phyloP scores from a whole-genome alignment of 2,113 vertebrate species.

The Otis tarda region DNA sequence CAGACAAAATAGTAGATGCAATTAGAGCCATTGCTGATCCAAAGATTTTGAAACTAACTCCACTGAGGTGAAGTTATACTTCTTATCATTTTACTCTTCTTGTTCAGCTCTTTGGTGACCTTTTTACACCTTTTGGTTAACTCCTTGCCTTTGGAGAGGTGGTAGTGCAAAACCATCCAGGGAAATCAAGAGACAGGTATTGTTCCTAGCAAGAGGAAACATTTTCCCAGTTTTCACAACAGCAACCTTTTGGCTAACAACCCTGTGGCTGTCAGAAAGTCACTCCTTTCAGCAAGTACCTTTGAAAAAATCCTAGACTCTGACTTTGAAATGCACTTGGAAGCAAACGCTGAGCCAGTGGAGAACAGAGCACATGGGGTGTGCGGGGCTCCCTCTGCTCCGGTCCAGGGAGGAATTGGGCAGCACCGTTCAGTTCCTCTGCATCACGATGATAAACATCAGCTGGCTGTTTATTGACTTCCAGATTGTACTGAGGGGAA shows the following conservation, averaged over 20 bases:
- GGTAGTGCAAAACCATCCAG: background rate
- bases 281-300: background rate
- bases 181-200: background rate
- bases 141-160: background rate
- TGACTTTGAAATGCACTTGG: constrained; percentile 22
- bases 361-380: background rate
- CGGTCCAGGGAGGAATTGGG: background rate
- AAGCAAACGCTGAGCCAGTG: background rate
- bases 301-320: background rate
- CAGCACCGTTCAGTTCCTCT: background rate
- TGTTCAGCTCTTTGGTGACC: background rate
- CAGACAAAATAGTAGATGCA: background rate
- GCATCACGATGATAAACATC: background rate
- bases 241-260: background rate
- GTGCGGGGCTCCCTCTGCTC: background rate
- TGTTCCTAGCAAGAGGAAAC: background rate
- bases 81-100: background rate
- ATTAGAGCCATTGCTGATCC: background rate
- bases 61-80: background rate
- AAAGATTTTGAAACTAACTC: background rate
- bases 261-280: background rate
- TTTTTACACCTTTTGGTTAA: background rate
- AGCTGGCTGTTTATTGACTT: background rate
- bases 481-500: background rate
- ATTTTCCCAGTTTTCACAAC: background rate